A percentile compares a stretch with the other conserved stretches of the same genome.
These are phyloP conservation scores for Solea solea DNA, from an alignment of 2,113 vertebrate species.

Conservation along the genomic window DNA sequence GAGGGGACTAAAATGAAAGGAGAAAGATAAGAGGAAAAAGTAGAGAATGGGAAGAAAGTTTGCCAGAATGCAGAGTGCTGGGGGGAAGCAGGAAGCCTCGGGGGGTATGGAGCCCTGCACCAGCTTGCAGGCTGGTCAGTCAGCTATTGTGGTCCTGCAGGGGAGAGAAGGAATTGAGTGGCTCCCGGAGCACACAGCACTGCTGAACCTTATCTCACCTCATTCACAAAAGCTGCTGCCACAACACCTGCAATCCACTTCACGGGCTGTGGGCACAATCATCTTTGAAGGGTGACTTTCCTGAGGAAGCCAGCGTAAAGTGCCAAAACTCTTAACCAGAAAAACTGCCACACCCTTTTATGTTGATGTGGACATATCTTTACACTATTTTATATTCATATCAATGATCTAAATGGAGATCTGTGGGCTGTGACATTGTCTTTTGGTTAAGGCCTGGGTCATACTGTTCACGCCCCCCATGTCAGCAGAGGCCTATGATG, in stretches of 20 bases:
- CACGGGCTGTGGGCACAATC: conserved; percentile 13
- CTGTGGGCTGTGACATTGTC: no score
- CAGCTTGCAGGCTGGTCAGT: conserved; percentile 35
- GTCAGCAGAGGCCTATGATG: no score
- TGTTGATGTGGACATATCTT: background rate
- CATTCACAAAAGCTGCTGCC: conserved; percentile 32
- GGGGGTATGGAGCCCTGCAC: conserved; percentile 25
- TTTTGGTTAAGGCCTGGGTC: no score
- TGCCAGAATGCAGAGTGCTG: conserved; percentile 22
- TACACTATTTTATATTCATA: no score
- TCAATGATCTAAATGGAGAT: no score
- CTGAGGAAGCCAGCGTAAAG: conserved; percentile 2
- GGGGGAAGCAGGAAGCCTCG: conserved; percentile 15
- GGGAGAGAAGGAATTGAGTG: conserved; percentile 22
- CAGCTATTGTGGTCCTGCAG: conserved; percentile 44
- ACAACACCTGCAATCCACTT: conserved; percentile 23
- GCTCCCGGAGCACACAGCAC: conserved; percentile 37
- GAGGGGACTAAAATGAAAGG: conserved; percentile 26
- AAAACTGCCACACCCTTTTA: background rate
- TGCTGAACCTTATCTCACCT: conserved; percentile 37
- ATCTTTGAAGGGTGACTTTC: conserved; percentile 30
- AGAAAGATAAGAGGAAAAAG: conserved; percentile 39
- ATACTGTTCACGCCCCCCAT: no score
- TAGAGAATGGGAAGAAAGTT: background rate
- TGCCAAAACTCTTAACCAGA: conserved; percentile 33